A percentile compares a stretch with the other conserved stretches of the same genome.
phyloP scores from a whole-genome alignment of 92 coral and sea anemone species.

The Umimayanthus kanabou region DNA sequence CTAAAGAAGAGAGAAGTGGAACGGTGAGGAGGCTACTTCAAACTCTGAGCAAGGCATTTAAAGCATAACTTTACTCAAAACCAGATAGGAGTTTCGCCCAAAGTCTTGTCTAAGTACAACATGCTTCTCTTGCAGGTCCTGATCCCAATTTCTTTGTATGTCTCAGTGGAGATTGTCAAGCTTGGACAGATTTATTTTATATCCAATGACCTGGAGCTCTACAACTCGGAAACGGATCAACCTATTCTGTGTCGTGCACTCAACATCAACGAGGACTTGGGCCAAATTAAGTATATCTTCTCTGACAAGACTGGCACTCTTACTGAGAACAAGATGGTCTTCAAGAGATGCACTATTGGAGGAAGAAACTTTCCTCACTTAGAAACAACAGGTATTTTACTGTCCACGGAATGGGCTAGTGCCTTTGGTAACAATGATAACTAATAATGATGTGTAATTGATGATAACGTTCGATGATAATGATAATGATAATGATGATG shows the following conservation, averaged over 20 bases:
- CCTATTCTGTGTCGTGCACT: constrained; percentile 97
- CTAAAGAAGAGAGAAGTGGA: not conserved
- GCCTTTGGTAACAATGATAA: not conserved
- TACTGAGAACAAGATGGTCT: constrained; percentile 98
- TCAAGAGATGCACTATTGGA: constrained; percentile 88
- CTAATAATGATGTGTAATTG: too few relatives aligned
- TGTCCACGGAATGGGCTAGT: not conserved
- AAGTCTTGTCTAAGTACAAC: not conserved
- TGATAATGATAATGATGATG: too few relatives aligned
- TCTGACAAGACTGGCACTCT: constrained; percentile 99
- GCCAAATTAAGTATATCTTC: constrained; percentile 93
- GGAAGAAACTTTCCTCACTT: constrained; percentile 87
- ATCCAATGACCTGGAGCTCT: constrained; percentile 83
- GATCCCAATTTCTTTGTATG: constrained; percentile 93
- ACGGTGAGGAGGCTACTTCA: not conserved
- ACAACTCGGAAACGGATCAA: constrained; percentile 88
- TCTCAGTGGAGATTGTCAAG: constrained; percentile 96
- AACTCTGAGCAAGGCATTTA: not conserved
- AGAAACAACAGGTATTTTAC: constrained; percentile 50
- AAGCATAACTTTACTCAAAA: not conserved
- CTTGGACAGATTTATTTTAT: constrained; percentile 89
- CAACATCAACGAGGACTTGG: constrained; percentile 94
- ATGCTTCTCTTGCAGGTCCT: constrained; percentile 68
- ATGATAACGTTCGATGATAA: too few relatives aligned
- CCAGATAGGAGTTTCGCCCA: not conserved